Percentiles rank a stretch among this genome's conserved stretches.
phyloP scores from a whole-genome alignment of 2,113 vertebrate genomes.

The Urocitellus parryii region DNA sequence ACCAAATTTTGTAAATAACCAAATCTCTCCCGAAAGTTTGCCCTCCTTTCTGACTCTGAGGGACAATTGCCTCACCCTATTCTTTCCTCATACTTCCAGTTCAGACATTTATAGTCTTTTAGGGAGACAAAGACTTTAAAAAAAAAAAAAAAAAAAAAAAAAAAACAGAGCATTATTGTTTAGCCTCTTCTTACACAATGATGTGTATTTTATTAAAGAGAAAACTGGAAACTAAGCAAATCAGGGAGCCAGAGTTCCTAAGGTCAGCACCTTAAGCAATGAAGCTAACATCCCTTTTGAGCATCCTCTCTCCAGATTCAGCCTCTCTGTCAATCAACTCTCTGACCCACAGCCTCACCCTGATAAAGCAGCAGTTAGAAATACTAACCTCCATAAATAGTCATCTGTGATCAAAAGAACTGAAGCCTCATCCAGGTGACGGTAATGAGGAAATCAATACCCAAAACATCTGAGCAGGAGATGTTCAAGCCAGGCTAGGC shows the following conservation, averaged over 20 bases:
- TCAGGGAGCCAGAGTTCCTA: background rate
- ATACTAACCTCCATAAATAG: background rate
- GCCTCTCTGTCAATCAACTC: background rate
- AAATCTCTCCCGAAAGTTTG: background rate
- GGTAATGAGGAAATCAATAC: background rate
- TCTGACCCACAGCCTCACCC: background rate
- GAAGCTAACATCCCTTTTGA: background rate
- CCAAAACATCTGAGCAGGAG: background rate
- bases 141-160: background rate
- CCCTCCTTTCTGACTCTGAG: background rate
- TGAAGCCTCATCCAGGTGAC: background rate
- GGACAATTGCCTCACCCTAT: background rate
- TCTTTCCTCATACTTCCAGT: background rate
- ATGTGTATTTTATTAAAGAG: background rate
- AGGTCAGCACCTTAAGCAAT: background rate
- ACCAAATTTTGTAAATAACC: background rate
- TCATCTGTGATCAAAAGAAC: background rate
- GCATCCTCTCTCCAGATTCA: background rate
- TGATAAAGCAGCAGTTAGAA: background rate
- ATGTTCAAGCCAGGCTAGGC: fast-evolving
- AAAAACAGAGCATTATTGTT: background rate
- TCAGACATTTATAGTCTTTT: background rate
- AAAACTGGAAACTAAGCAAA: background rate
- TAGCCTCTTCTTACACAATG: background rate
- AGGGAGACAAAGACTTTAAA: background rate